Evolutionary conservation across 2,797 vertebrate genomes (phyloP), one percentile per base, ranked within the genome.

Genomic region (Pagetopsis macropterus): DNA sequence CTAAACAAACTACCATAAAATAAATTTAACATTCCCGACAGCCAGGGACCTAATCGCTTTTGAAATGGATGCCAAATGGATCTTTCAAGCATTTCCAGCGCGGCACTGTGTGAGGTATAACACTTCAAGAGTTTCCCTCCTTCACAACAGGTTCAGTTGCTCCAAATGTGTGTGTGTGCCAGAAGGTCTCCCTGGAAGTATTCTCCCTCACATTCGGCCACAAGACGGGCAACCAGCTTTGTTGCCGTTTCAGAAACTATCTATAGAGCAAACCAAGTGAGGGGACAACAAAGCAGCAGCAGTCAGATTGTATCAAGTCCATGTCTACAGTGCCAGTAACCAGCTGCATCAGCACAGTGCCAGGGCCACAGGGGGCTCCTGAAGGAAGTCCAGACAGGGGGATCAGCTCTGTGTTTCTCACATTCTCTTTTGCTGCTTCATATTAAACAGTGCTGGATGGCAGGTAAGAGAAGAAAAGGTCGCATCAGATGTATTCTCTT

Each of bases 301-400:
- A 89, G 88, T 89, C 88, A 88, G 89, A 91, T 89, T 92, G 91
- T 89, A 91, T 93, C 85, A 82, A 88, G 87, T 83, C 86, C 76
- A 68, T 87, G 79, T 88, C 77, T 71, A 54, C 57, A 68, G 85
- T 90, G 88, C 90, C 91, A 93, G 86, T 78, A 82, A 89, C 90
- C 87, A 84, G 85, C 85, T 56, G 78, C 84, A 93, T 93, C 92
- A 86, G 88, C 90, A 87, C 83, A 82, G 79, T 74, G 87, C 87
- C 85, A 84, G 84, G 79, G 85, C 85, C 73, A 86, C 76, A 82
- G 88, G 86, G 86, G 66, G 82, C 74, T 82, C 65, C 66, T 83
- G 70, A 89, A 82, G 83, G 77, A 87, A 87, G 82, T 90, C 89
- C 82, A 91, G 88, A 73, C 82, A 64, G 64, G 69, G n/a, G 56